Evolutionary conservation across 2,113 vertebrate genomes (phyloP).

Genomic region (Chloropsis cyanopogon): DNA sequence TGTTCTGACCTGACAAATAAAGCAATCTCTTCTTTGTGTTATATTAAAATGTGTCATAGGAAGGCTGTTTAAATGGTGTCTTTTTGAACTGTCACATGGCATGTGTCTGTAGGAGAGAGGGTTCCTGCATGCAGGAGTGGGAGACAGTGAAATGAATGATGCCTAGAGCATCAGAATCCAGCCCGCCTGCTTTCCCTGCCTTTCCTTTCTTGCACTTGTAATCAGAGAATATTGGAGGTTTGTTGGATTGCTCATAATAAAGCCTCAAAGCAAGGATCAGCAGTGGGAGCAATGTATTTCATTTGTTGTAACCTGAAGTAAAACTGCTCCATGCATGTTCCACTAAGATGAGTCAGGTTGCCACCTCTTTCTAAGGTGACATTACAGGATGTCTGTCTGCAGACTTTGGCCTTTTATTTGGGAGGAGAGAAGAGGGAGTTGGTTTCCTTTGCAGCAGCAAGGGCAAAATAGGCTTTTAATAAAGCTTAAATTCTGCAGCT

Average conservation of each 20-base stretch:
- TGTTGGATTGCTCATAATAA: neutral
- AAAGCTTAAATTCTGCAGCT: constrained; percentile 41
- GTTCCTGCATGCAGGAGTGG: neutral
- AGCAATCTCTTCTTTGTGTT: neutral
- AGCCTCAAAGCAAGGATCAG: neutral
- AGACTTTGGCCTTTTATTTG: neutral
- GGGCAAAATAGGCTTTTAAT: constrained; percentile 16
- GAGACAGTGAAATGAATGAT: neutral
- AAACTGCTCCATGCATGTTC: neutral
- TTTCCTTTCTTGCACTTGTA: neutral
- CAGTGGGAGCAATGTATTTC: neutral
- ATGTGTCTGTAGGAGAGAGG: neutral
- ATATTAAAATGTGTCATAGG: neutral
- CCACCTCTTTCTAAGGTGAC: neutral
- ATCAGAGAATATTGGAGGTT: neutral
- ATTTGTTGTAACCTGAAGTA: neutral
- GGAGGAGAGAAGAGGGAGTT: neutral
- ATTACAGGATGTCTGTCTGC: constrained; percentile 6
- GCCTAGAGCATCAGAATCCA: neutral
- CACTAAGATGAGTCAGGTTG: neutral
- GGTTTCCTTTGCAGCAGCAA: constrained; percentile 30
- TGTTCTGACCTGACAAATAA: neutral
- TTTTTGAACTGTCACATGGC: neutral
- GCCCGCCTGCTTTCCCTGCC: neutral
- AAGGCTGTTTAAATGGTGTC: neutral